These are phyloP conservation scores for Mastomys coucha DNA, from an alignment of 2,113 vertebrate genomes.

Conservation along the genomic window DNA sequence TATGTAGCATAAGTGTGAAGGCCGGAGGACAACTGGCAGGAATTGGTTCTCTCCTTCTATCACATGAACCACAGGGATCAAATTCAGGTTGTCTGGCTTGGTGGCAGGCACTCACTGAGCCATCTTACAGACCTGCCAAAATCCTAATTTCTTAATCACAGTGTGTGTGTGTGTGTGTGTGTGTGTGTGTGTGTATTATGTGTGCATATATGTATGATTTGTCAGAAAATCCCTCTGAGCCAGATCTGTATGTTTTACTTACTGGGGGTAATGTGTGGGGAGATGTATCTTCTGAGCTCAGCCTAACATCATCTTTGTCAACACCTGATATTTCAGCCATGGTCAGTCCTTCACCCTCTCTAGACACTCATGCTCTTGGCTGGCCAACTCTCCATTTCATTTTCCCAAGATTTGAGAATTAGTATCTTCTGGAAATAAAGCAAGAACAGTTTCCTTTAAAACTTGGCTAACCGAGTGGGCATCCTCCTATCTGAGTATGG, in stretches of 20 bases:
- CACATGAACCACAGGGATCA: neutral
- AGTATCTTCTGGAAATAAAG: neutral
- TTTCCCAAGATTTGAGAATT: slow-evolving; percentile 24
- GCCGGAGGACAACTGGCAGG: neutral
- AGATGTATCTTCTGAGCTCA: neutral
- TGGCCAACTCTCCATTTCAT: neutral
- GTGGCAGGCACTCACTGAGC: neutral
- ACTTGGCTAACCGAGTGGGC: neutral
- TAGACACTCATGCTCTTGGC: neutral
- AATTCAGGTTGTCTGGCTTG: neutral
- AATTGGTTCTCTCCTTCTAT: neutral
- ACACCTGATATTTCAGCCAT: neutral
- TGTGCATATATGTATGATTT: neutral
- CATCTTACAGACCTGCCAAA: neutral
- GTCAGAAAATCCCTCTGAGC: neutral
- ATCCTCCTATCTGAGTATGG: neutral
- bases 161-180: neutral
- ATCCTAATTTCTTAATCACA: neutral
- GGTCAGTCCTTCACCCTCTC: neutral
- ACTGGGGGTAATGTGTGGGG: neutral
- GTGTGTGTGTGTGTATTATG: no score
- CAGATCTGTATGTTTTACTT: neutral
- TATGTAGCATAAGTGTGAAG: neutral
- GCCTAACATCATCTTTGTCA: neutral
- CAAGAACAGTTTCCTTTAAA: slow-evolving; percentile 37